Evolutionary conservation across 2,113 vertebrate genomes (phyloP), one percentile per base, ranked within the genome.

Genomic region (Illadopsis cleaveri): DNA sequence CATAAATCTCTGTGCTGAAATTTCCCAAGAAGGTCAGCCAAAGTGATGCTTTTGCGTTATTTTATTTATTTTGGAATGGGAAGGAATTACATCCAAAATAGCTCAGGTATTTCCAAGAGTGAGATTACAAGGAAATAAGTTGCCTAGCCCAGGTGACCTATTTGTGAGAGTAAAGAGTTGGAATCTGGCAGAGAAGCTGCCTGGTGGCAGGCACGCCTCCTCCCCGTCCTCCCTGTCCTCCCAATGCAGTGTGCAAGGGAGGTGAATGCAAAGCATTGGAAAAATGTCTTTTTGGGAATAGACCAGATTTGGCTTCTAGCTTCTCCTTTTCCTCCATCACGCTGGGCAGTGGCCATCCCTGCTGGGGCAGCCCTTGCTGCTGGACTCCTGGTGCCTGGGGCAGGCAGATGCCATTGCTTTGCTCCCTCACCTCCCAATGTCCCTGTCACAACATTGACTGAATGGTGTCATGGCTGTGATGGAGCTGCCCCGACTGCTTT

Each of bases 161-260:
- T 25, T 82, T 57, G 12, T 37, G 57, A 12, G 15, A 90, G 24
- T 2, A 3, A 33, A 10, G 22, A 61, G 56, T 48, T 57, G 31
- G 6, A 33, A 38, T 77, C 80, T 70, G 44, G 16, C 68, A 77
- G 69, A 70, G 47, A 58, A 86, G 38, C 35, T 87, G 47, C 47
- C 12, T 5, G 11, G 35, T 71, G 48, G 44, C 37, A 64, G 56
- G 25, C 23, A 7, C 0, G 0, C 20, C 27, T 76, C n/a, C 16
- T 86, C 2, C 1, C 0, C 2, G 0, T 73, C 10, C 6, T 89
- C 2, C 0, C 0, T 3, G 0, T 73, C 9, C 6, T 89, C 2
- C 1, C 0, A 5, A 54, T 15, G 22, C 53, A 33, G 61, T 87
- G 44, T 23, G 15, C 48, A 11, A 71, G 47, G 20, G 8, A 45